Evolutionary conservation across 2,888 invertebrate species (phyloP).

Genomic region (Laspeyria flexula): DNA sequence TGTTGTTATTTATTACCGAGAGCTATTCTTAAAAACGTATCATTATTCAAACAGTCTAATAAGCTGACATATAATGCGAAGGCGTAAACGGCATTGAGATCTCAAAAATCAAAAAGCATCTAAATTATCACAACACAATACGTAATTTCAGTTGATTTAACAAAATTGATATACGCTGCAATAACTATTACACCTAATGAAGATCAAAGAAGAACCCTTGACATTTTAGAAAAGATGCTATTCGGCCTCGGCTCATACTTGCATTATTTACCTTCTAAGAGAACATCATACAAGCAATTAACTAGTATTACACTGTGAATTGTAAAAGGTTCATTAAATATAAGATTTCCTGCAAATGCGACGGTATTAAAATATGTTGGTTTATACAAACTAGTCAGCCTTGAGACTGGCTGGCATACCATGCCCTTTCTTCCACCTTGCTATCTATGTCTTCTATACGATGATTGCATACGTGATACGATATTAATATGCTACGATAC

Average conservation of each 20-base stretch:
- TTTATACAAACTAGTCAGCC: conserved; percentile 67
- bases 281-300: conserved; percentile 67
- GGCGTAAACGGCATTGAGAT: conserved; percentile 24
- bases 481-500: conserved; percentile 80
- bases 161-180: conserved; percentile 34
- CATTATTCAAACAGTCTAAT: background rate
- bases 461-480: conserved; percentile 79
- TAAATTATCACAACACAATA: conserved; percentile 19
- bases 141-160: conserved; percentile 29
- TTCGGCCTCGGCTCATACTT: conserved; percentile 63
- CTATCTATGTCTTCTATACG: conserved; percentile 78
- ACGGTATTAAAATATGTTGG: conserved; percentile 49
- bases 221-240: conserved; percentile 72
- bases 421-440: conserved; percentile 84
- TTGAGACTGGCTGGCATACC: conserved; percentile 75
- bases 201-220: conserved; percentile 69
- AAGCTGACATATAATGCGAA: conserved; percentile 10
- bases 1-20: too few species aligned
- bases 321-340: conserved; percentile 42
- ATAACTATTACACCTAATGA: conserved; percentile 51
- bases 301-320: conserved; percentile 47
- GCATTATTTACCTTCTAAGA: conserved; percentile 68
- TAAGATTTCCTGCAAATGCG: conserved; percentile 44
- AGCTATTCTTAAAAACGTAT: background rate
- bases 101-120: conserved; percentile 22